These are phyloP conservation scores for Gymnothorax javanicus DNA, from an alignment of 2,797 vertebrate genomes.

Conservation along the genomic window DNA sequence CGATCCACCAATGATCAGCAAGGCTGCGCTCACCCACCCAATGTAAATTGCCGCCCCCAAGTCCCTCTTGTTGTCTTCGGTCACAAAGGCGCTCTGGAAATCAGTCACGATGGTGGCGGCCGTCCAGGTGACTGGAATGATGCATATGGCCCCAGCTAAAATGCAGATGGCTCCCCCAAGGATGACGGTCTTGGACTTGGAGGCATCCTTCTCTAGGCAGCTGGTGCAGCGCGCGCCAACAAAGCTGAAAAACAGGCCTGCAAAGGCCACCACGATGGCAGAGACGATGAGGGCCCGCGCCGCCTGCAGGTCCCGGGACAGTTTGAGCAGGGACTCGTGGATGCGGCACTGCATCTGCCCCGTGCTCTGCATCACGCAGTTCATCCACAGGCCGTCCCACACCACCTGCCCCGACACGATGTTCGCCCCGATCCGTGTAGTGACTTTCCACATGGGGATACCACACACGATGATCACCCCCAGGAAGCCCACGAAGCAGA, in stretches of 20 bases:
- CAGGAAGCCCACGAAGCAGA: constrained; percentile 67
- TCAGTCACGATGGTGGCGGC: constrained; percentile 64
- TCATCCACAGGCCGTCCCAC: constrained; percentile 83
- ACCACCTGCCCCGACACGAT: constrained; percentile 74
- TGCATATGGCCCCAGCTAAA: constrained; percentile 50
- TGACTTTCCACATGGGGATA: constrained; percentile 77
- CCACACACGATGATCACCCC: constrained; percentile 65
- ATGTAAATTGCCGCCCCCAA: constrained; percentile 67
- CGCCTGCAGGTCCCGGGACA: constrained; percentile 68
- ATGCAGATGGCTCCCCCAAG: constrained; percentile 67
- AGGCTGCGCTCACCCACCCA: constrained; percentile 58
- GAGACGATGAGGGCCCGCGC: constrained; percentile 70
- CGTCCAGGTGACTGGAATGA: constrained; percentile 69
- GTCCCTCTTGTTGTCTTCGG: constrained; percentile 61
- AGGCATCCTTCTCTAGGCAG: constrained; percentile 64
- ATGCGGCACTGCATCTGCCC: constrained; percentile 80
- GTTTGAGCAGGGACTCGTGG: constrained; percentile 62
- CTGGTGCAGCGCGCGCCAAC: constrained; percentile 70
- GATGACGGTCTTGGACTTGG: constrained; percentile 68
- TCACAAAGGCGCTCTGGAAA: constrained; percentile 51
- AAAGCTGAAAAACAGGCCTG: constrained; percentile 69
- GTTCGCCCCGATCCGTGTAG: constrained; percentile 73
- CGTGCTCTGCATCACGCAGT: constrained; percentile 77
- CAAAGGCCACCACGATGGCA: constrained; percentile 65
- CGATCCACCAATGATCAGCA: constrained; percentile 68